Evolutionary conservation across 1,140 invertebrate species (phyloP).

Genomic region (Diplogasteroides magnus): DNA sequence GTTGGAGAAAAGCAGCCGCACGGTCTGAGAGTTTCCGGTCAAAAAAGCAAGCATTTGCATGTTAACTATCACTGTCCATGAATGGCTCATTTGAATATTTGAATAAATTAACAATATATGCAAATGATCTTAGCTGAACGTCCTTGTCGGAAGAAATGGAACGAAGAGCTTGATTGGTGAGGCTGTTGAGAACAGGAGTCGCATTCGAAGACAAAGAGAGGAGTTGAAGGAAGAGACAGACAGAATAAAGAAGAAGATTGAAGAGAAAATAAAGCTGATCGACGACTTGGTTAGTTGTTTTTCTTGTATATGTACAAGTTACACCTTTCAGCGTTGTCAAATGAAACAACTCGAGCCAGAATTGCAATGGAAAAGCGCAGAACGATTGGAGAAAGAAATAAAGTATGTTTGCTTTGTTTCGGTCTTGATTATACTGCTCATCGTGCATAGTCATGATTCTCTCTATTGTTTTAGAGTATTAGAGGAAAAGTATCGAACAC

Average conservation of each 20-base stretch:
- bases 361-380: not conserved
- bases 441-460: too few relatives aligned
- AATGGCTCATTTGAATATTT: too few relatives aligned
- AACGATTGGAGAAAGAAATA: conserved; percentile 2
- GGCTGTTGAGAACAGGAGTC: not conserved
- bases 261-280: not conserved
- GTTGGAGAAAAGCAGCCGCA: too few relatives aligned
- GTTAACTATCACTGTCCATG: too few relatives aligned
- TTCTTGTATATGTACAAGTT: not conserved
- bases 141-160: not conserved
- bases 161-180: not conserved
- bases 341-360: not conserved
- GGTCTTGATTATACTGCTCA: too few relatives aligned
- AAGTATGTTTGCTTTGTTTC: conserved; percentile 1
- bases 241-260: not conserved
- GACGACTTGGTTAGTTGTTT: not conserved
- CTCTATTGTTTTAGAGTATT: not conserved
- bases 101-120: too few relatives aligned
- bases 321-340: not conserved
- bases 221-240: not conserved
- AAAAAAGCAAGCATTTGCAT: too few relatives aligned
- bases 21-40: too few relatives aligned
- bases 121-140: not conserved
- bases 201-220: not conserved
- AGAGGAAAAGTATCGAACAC: conserved; percentile 5